phyloP scores from a whole-genome alignment of 2,113 vertebrate genomes.

The Phylloscopus whistleri region DNA sequence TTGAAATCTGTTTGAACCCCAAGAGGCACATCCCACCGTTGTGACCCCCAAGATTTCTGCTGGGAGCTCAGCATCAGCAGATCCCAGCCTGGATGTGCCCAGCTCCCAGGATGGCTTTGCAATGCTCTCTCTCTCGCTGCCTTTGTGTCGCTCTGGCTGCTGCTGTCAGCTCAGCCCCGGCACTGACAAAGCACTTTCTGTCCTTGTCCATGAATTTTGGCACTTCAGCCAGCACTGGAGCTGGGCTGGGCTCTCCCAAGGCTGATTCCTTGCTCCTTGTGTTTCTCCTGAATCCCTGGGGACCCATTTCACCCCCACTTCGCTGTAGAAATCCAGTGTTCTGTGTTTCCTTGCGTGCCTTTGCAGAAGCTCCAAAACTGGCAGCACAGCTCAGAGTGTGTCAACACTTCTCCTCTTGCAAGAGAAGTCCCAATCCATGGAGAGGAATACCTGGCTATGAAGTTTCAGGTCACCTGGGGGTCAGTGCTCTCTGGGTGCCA shows the following conservation, averaged over 20 bases:
- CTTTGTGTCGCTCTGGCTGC: neutral
- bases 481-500: neutral
- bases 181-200: neutral
- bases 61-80: neutral
- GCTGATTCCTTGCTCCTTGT: neutral
- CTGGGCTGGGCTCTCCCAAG: neutral
- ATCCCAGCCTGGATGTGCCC: neutral
- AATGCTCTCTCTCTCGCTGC: accelerated
- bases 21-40: accelerated
- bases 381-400: neutral
- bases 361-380: neutral
- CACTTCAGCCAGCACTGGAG: neutral
- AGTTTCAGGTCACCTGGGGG: neutral
- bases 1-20: neutral
- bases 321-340: neutral
- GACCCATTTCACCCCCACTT: neutral
- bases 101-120: neutral
- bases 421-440: neutral
- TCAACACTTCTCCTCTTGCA: neutral
- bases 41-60: neutral
- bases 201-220: neutral
- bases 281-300: neutral
- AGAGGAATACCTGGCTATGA: neutral
- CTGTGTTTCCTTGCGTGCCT: neutral
- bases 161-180: neutral